These are phyloP conservation scores for Marcusenius ussheri DNA, from an alignment of 2,113 vertebrate genomes.

Conservation along the genomic window DNA sequence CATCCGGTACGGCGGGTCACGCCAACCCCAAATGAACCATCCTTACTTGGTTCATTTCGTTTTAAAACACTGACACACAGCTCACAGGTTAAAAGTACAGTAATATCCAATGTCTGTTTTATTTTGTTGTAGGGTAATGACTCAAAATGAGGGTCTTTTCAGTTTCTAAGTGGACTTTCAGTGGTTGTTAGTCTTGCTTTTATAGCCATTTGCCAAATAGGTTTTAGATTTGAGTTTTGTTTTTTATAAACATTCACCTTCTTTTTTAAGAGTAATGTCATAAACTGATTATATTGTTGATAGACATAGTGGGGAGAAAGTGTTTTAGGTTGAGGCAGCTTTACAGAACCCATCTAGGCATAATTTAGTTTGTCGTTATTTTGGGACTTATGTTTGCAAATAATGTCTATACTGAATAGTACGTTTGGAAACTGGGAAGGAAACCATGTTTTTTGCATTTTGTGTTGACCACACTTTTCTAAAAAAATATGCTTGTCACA, in stretches of 20 bases:
- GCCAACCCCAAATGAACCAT: not conserved
- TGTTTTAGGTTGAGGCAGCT: not conserved
- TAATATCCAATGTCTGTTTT: not conserved
- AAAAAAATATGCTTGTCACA: not conserved
- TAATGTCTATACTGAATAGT: not conserved
- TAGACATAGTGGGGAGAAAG: not conserved
- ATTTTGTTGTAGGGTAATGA: not conserved
- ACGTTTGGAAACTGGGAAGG: not conserved
- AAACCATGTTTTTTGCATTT: not conserved
- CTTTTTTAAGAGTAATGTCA: not conserved
- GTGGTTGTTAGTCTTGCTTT: not conserved
- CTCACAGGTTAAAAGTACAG: not conserved
- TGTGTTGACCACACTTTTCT: not conserved
- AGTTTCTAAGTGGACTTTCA: not conserved
- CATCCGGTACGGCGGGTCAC: not conserved
- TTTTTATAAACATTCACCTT: not conserved
- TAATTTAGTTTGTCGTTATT: not conserved
- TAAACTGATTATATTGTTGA: not conserved
- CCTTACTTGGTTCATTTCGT: not conserved
- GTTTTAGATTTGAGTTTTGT: not conserved
- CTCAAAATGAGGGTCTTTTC: not conserved
- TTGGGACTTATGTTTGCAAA: not conserved
- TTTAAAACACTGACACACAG: not conserved
- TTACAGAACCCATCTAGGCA: not conserved
- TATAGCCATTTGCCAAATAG: not conserved